phyloP scores from a whole-genome alignment of 2,113 vertebrate genomes.

The Crypturellus undulatus region DNA sequence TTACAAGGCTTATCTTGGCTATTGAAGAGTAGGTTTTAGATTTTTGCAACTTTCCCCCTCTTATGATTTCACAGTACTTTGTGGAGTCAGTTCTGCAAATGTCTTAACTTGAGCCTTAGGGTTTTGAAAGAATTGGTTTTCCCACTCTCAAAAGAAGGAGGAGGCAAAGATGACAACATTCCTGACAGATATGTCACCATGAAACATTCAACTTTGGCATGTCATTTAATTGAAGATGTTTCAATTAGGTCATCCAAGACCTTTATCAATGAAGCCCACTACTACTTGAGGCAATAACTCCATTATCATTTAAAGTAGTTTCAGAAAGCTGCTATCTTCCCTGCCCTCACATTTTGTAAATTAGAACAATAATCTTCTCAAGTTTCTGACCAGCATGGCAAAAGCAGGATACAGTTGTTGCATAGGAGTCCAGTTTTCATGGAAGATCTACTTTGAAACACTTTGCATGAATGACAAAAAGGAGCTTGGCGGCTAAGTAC shows the following conservation, averaged over 20 bases:
- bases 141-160: background rate
- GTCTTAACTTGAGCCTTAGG: background rate
- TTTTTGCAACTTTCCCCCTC: background rate
- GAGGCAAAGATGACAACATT: fast-evolving
- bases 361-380: background rate
- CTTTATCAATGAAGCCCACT: background rate
- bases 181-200: background rate
- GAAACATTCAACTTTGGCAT: background rate
- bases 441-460: background rate
- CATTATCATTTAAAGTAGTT: background rate
- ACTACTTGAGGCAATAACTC: background rate
- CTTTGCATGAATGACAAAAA: background rate
- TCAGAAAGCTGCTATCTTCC: background rate
- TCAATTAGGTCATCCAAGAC: background rate
- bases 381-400: background rate
- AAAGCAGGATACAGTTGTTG: background rate
- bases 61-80: fast-evolving
- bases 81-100: background rate
- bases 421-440: fast-evolving
- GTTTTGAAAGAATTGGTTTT: background rate
- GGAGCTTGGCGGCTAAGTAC: background rate
- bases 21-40: background rate
- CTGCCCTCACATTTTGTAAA: background rate
- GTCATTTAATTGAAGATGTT: background rate
- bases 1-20: background rate